Evolutionary conservation across 2,888 invertebrate species (phyloP).

Genomic region (Cephus rjabovi): DNA sequence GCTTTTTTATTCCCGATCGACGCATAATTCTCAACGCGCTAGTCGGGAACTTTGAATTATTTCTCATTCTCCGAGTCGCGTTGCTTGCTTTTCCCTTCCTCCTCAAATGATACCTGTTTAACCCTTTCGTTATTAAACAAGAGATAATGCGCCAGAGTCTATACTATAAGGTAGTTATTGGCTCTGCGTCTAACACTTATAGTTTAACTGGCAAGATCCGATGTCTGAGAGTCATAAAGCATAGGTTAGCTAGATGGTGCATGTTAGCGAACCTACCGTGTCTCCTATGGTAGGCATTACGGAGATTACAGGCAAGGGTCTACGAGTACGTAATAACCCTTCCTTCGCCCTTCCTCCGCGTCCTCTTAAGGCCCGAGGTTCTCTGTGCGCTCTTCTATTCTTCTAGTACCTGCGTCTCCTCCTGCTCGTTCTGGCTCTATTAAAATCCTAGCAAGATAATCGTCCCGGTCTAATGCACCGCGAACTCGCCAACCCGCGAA

Average conservation of each 20-base stretch:
- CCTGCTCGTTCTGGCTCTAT: conserved; percentile 39
- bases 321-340: conserved; percentile 46
- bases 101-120: not conserved
- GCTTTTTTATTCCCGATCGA: not conserved
- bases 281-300: conserved; percentile 54
- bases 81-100: not conserved
- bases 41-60: not conserved
- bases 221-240: conserved; percentile 58
- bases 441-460: conserved; percentile 41
- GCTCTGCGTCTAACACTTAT: conserved; percentile 21
- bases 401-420: conserved; percentile 11
- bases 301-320: conserved; percentile 48
- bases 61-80: not conserved
- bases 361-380: conserved; percentile 9
- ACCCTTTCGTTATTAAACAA: not conserved
- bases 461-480: conserved; percentile 38
- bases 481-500: conserved; percentile 47
- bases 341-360: conserved; percentile 25
- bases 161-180: not conserved
- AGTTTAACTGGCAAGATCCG: conserved; percentile 54
- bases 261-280: conserved; percentile 37
- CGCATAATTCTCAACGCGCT: not conserved
- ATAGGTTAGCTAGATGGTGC: conserved; percentile 35
- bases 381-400: not conserved
- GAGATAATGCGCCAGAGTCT: not conserved